Conservation (phyloP, 2,797 vertebrate species). For the Crenuchus spilurus region DNA sequence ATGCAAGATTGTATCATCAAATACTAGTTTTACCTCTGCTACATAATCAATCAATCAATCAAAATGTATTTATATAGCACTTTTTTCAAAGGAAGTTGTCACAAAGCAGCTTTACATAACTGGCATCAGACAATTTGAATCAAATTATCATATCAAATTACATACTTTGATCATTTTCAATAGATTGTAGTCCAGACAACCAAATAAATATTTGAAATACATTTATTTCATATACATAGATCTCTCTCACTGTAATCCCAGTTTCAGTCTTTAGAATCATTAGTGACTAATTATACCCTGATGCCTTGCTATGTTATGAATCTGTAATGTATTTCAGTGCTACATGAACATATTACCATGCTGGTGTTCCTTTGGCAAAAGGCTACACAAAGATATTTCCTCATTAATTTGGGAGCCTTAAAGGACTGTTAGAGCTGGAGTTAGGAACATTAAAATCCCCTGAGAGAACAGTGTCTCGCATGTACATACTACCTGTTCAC, state of each 20-base stretch:
- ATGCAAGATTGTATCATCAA: no score
- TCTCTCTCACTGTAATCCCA: not conserved
- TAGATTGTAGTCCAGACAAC: no score
- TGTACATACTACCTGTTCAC: constrained; percentile 72
- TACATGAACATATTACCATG: constrained; percentile 6
- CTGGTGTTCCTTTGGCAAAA: not conserved
- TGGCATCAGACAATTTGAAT: no score
- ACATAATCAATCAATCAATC: no score
- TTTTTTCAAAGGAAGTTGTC: no score
- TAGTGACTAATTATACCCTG: not conserved
- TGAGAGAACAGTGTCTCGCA: constrained; percentile 34
- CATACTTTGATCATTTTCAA: no score
- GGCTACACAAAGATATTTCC: constrained; percentile 25
- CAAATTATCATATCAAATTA: no score
- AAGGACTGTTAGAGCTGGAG: constrained; percentile 15
- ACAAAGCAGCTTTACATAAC: no score
- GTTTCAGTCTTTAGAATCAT: not conserved
- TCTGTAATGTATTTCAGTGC: not conserved
- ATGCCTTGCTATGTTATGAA: not conserved
- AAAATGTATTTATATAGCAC: no score
- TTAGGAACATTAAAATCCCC: constrained; percentile 21
- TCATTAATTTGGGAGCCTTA: constrained; percentile 35
- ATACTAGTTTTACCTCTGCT: no score
- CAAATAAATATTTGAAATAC: no score
- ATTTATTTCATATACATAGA: no score